A percentile compares a stretch with the other conserved stretches of the same genome.
These are phyloP conservation scores for Cataglyphis cursor DNA, from an alignment of 2,888 invertebrate genomes.

Conservation along the genomic window DNA sequence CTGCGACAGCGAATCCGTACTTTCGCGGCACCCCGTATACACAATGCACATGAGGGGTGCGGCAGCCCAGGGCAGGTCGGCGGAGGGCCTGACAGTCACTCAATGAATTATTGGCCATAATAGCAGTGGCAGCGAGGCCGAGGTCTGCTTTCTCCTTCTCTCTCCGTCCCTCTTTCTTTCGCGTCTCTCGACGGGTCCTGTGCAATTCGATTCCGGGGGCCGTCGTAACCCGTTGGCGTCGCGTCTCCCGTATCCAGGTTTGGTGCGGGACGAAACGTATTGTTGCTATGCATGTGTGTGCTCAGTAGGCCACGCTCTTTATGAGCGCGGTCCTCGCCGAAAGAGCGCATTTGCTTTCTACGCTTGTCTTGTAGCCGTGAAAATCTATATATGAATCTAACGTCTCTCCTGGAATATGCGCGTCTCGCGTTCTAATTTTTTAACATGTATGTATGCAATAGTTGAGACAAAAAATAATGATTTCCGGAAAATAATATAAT, in stretches of 20 bases:
- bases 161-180: conserved; percentile 32
- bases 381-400: background rate
- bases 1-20: conserved; percentile 66
- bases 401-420: background rate
- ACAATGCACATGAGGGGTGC: conserved; percentile 78
- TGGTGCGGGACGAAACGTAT: conserved; percentile 70
- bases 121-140: conserved; percentile 85
- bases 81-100: conserved; percentile 85
- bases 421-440: background rate
- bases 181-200: conserved; percentile 37
- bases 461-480: background rate
- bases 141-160: conserved; percentile 71
- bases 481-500: background rate
- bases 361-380: conserved; percentile 12
- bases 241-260: conserved; percentile 57
- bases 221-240: conserved; percentile 72
- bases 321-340: conserved; percentile 41
- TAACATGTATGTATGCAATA: background rate
- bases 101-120: conserved; percentile 87
- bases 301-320: conserved; percentile 68
- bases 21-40: conserved; percentile 77
- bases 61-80: conserved; percentile 80
- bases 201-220: conserved; percentile 50
- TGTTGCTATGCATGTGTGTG: conserved; percentile 72
- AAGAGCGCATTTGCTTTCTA: conserved; percentile 6